phyloP scores from a whole-genome alignment of 2,888 invertebrate genomes.

The Pilophorus perplexus region DNA sequence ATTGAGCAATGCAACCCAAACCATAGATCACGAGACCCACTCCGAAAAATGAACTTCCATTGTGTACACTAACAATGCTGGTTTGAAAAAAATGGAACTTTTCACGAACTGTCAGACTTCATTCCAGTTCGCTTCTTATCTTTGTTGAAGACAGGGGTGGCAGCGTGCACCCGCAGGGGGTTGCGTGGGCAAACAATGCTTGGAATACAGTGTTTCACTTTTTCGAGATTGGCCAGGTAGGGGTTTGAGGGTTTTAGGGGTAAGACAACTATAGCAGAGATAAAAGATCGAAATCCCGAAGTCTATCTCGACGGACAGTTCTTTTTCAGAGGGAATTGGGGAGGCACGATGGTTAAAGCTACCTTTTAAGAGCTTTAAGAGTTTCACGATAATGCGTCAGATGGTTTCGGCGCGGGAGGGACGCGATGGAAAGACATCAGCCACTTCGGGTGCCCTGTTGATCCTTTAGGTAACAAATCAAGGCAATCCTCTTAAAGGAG shows the following conservation, averaged over 20 bases:
- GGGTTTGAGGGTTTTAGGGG: background rate
- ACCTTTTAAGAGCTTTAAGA: constrained; percentile 25
- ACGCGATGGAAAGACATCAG: constrained; percentile 8
- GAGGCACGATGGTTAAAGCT: constrained; percentile 14
- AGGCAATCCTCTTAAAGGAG: constrained; percentile 27
- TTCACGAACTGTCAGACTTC: too few species aligned
- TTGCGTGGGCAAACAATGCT: background rate
- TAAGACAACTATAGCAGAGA: background rate
- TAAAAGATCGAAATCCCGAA: background rate
- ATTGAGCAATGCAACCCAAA: too few species aligned
- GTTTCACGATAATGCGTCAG: constrained; percentile 13
- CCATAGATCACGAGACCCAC: too few species aligned
- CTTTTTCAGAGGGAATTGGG: background rate
- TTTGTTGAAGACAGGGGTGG: too few species aligned
- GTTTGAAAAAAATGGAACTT: too few species aligned
- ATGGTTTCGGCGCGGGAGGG: background rate
- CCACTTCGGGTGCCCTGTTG: constrained; percentile 13
- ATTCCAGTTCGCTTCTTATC: too few species aligned
- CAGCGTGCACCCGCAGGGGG: too few species aligned
- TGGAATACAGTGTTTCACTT: background rate
- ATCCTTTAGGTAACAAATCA: constrained; percentile 26
- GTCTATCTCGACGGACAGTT: background rate
- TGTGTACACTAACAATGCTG: too few species aligned
- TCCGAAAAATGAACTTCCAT: too few species aligned
- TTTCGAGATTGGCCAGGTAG: background rate